Percentiles rank a stretch among this genome's conserved stretches.
phyloP scores from a whole-genome alignment of 2,888 invertebrate genomes.

The Megastigmus dorsalis region DNA sequence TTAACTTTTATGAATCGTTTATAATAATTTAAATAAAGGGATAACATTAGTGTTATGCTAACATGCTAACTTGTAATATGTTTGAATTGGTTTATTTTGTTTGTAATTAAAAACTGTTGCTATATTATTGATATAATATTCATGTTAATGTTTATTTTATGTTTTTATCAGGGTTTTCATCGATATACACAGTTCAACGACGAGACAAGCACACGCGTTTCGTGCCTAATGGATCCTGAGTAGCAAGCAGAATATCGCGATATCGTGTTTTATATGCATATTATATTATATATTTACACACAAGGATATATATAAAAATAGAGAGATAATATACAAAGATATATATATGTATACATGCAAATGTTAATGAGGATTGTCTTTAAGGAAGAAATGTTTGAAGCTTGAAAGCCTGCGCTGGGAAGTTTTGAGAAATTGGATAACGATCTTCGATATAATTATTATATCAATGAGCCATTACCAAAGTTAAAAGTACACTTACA shows the following conservation, averaged over 20 bases:
- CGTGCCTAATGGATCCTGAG: constrained; percentile 47
- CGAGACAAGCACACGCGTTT: constrained; percentile 41
- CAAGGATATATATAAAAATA: constrained; percentile 34
- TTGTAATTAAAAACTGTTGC: too few relatives aligned
- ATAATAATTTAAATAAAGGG: too few relatives aligned
- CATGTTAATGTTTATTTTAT: constrained; percentile 1
- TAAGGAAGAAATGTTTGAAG: constrained; percentile 23
- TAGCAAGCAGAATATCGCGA: constrained; percentile 31
- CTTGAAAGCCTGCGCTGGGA: constrained; percentile 25
- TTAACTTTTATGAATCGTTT: too few relatives aligned
- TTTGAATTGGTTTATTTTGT: not conserved
- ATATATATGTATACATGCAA: constrained; percentile 40
- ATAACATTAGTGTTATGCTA: too few relatives aligned
- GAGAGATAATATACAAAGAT: constrained; percentile 46
- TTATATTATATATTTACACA: constrained; percentile 50
- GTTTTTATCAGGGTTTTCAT: constrained; percentile 46
- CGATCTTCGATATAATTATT: constrained; percentile 52
- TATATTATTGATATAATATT: too few relatives aligned
- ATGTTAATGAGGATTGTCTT: constrained; percentile 44
- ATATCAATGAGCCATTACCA: constrained; percentile 47
- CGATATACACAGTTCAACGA: constrained; percentile 47
- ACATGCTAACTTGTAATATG: too few relatives aligned
- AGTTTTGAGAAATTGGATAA: constrained; percentile 36
- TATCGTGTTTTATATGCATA: constrained; percentile 53
- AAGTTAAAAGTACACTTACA: constrained; percentile 29